Evolutionary conservation across 2,888 invertebrate genomes (phyloP), one percentile per base, ranked within the genome.

Genomic region (Tupiocoris notatus): DNA sequence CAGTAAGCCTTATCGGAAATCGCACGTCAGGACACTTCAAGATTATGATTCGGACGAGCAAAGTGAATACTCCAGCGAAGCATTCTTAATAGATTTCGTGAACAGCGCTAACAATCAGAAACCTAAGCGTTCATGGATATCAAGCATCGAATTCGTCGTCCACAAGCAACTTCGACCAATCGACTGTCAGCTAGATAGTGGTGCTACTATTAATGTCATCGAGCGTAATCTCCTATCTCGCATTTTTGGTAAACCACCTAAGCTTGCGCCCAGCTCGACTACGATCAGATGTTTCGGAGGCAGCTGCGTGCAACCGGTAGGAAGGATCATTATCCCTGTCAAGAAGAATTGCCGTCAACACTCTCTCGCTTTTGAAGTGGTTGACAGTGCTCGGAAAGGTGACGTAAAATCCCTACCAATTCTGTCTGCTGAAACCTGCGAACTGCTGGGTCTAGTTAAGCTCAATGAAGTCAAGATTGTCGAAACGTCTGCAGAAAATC

Each of bases 221-320:
- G 63, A 63, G 16, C n/a, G 21, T 23, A 24, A 24, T 2, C 21
- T 23, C 23, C 63, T 18, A 17, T 9, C 23, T 16, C 1, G 3
- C 3, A 17, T 63, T 6, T 21, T 62, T 20, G 63, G 59, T 2
- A 1, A 24, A 1, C 21, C 12, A 9, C 63, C 63, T 1, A 22
- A 1, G 21, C 66, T 66, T 1, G 39, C 25, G 54, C 39, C 39
- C 3, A 20, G 39, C 2, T 1, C 1, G 1, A 66, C 18, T 1
- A 66, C 25, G n/a, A 39, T 66, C 39, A 66, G 54, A 17, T 66
- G 39, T 6, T 63, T 63, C 23, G 7, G 63, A 6, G 63, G 63
- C 1, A 63, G 24, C 16, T 63, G 22, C 2, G 23, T 66, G 1
- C 25, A 66, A 20, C 66, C 66, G 1, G 20, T 66, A 18, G 66